Conservation (phyloP, 2,113 vertebrate species). For the Neogobius melanostomus region DNA sequence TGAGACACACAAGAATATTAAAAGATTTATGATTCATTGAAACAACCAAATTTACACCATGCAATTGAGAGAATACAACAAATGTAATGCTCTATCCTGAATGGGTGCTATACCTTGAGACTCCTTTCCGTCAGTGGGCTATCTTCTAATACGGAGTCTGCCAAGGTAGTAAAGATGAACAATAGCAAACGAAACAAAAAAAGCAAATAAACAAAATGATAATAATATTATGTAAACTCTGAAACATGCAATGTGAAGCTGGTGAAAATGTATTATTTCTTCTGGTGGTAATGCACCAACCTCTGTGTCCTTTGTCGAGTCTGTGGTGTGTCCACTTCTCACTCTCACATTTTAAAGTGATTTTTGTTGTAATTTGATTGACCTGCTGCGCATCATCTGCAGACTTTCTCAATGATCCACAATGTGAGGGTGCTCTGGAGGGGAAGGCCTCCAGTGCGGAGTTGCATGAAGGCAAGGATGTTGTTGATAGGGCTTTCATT, state of each 20-base stretch:
- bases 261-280: slow-evolving; percentile 3
- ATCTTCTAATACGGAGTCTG: slow-evolving; percentile 84
- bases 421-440: slow-evolving; percentile 35
- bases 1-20: slow-evolving; percentile 17
- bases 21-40: slow-evolving; percentile 1
- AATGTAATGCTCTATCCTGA: slow-evolving; percentile 18
- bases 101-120: slow-evolving; percentile 80
- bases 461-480: slow-evolving; percentile 40
- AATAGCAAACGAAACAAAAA: slow-evolving; percentile 6
- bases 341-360: slow-evolving; percentile 52
- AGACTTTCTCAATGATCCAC: slow-evolving; percentile 28
- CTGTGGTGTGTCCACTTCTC: slow-evolving; percentile 60
- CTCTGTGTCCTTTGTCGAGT: slow-evolving; percentile 42
- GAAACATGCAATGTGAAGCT: slow-evolving; percentile 23
- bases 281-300: slow-evolving; percentile 40
- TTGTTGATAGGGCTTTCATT: slow-evolving; percentile 28
- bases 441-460: slow-evolving; percentile 41
- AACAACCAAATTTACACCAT: not conserved
- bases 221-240: slow-evolving; percentile 33
- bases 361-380: slow-evolving; percentile 46
- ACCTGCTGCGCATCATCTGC: slow-evolving; percentile 62
- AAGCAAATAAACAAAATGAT: too few species aligned
- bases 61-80: slow-evolving; percentile 8
- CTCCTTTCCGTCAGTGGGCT: slow-evolving; percentile 79
- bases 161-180: slow-evolving; percentile 70